These are phyloP conservation scores for Chromoteleia sp. DNA, from an alignment of 2,888 invertebrate species.

Conservation along the genomic window DNA sequence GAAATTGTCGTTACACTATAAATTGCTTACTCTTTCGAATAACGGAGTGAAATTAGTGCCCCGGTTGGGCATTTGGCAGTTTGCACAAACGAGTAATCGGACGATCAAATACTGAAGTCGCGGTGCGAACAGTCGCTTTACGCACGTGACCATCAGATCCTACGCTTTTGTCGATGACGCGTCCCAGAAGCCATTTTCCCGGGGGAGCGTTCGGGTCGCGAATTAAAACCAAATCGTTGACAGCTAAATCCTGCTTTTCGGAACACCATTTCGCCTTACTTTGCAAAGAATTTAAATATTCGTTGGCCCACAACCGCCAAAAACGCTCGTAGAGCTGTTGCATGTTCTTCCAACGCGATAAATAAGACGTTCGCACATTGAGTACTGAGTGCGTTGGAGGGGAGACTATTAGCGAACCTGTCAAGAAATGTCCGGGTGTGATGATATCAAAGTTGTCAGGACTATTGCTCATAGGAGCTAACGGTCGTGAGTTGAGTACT, in stretches of 20 bases:
- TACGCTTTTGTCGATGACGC: neutral
- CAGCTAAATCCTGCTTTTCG: neutral
- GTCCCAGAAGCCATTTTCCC: constrained; percentile 15
- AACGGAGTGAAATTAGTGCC: no score
- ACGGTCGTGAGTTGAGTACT: no score
- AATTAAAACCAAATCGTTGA: constrained; percentile 8
- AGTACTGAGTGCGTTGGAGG: constrained; percentile 66
- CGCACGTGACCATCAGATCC: constrained; percentile 6
- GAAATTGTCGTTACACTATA: no score
- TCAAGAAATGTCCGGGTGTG: no score
- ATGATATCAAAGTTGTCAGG: no score
- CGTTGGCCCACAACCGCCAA: constrained; percentile 71
- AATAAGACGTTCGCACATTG: constrained; percentile 48
- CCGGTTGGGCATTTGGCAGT: no score
- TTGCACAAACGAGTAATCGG: neutral
- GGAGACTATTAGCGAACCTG: constrained; percentile 48
- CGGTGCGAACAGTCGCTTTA: neutral
- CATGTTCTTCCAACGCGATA: constrained; percentile 69
- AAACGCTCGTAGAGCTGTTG: constrained; percentile 64
- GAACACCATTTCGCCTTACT: constrained; percentile 68
- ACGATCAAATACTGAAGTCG: constrained; percentile 15
- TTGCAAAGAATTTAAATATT: constrained; percentile 72
- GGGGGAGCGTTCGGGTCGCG: constrained; percentile 13
- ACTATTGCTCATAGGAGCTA: no score
- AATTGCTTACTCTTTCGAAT: no score